Evolutionary conservation across 2,888 invertebrate species (phyloP).

Genomic region (Molorchus minor): DNA sequence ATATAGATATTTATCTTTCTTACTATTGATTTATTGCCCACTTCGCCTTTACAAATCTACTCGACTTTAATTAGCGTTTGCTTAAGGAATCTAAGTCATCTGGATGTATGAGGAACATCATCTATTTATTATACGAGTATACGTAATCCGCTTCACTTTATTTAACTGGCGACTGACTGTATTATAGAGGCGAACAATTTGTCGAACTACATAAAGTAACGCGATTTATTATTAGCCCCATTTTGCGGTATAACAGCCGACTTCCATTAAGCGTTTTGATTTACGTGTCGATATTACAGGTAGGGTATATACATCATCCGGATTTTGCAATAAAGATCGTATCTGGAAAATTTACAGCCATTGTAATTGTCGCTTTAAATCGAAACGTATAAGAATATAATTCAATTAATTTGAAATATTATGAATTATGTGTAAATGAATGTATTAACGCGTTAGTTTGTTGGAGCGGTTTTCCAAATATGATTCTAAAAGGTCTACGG

Average conservation of each 20-base stretch:
- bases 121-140: too few relatives aligned
- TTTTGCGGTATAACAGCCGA: neutral
- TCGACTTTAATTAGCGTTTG: too few relatives aligned
- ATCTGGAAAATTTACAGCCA: neutral
- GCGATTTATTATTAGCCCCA: conserved; percentile 13
- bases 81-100: too few relatives aligned
- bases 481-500: too few relatives aligned
- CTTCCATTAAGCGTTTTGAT: neutral
- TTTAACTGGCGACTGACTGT: too few relatives aligned
- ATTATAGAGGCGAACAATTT: too few relatives aligned
- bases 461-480: too few relatives aligned
- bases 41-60: too few relatives aligned
- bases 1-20: too few relatives aligned
- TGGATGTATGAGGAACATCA: too few relatives aligned
- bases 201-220: neutral
- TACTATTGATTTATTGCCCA: too few relatives aligned
- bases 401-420: neutral
- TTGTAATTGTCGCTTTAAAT: neutral
- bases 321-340: conserved; percentile 4
- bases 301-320: neutral
- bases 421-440: conserved; percentile 2
- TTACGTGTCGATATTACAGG: neutral
- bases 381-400: neutral
- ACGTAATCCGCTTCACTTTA: too few relatives aligned
- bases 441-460: neutral